Evolutionary conservation across 2,888 invertebrate species (phyloP).

Genomic region (Apodemia mormo): DNA sequence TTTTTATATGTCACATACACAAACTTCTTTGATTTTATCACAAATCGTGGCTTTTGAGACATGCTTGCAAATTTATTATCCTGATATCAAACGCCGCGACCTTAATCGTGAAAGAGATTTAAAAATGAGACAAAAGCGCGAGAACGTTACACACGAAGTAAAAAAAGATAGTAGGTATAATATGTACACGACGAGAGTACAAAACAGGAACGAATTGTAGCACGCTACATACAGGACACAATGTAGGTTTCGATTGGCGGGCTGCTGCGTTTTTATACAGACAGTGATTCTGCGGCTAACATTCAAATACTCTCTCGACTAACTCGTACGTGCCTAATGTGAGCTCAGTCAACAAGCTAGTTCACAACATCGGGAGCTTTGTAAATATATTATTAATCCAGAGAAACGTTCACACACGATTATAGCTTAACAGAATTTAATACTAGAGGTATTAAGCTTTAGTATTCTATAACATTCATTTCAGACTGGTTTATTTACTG

Average conservation of each 20-base stretch:
- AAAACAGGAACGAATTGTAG: background rate
- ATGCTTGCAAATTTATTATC: too few relatives aligned
- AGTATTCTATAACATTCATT: background rate
- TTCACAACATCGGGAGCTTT: slow-evolving; percentile 1
- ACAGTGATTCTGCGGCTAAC: background rate
- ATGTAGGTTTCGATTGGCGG: background rate
- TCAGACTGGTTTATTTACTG: background rate
- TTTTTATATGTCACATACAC: too few relatives aligned
- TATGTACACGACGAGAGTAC: background rate
- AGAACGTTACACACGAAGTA: background rate
- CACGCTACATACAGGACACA: background rate
- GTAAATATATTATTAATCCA: slow-evolving; percentile 1
- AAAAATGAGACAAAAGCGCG: background rate
- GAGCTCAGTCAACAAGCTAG: background rate
- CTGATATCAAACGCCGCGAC: too few relatives aligned
- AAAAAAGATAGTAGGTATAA: background rate
- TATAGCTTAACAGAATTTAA: too few relatives aligned
- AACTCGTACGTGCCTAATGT: slow-evolving; percentile 3
- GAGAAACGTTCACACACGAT: background rate
- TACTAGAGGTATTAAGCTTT: background rate
- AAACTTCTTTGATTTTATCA: background rate
- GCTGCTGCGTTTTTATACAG: background rate
- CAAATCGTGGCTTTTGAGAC: background rate
- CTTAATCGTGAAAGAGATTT: background rate
- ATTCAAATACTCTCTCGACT: background rate